Conservation (phyloP, 2,888 invertebrate species). For the Chirona hameri region DNA sequence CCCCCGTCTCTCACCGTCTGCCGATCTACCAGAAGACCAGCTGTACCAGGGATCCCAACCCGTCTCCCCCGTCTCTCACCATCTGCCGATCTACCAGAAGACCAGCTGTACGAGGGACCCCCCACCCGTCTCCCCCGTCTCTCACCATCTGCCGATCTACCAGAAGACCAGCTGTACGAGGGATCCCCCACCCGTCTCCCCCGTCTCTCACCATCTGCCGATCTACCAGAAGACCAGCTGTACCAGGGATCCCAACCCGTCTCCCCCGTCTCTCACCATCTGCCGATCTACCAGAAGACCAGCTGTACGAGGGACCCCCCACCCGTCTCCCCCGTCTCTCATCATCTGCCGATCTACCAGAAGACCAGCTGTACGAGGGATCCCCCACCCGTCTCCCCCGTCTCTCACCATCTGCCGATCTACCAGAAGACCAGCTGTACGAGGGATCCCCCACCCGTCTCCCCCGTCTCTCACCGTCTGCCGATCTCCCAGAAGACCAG, state of each 20-base stretch:
- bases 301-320: constrained; percentile 76
- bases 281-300: constrained; percentile 81
- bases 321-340: no score
- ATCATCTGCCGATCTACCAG: no score
- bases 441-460: constrained; percentile 62
- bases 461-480: no score
- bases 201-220: no score
- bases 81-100: no score
- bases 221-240: no score
- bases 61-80: no score
- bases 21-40: constrained; percentile 45
- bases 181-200: constrained; percentile 55
- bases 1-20: no score
- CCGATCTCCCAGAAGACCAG: no score
- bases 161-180: constrained; percentile 83
- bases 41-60: constrained; percentile 68
- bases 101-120: no score
- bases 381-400: background rate
- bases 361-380: no score
- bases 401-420: constrained; percentile 60
- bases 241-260: no score
- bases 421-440: constrained; percentile 86
- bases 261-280: constrained; percentile 50
- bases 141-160: constrained; percentile 69
- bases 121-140: background rate